Conservation (phyloP, 2,797 vertebrate genomes). For the Typhlichthys eigenmanni region DNA sequence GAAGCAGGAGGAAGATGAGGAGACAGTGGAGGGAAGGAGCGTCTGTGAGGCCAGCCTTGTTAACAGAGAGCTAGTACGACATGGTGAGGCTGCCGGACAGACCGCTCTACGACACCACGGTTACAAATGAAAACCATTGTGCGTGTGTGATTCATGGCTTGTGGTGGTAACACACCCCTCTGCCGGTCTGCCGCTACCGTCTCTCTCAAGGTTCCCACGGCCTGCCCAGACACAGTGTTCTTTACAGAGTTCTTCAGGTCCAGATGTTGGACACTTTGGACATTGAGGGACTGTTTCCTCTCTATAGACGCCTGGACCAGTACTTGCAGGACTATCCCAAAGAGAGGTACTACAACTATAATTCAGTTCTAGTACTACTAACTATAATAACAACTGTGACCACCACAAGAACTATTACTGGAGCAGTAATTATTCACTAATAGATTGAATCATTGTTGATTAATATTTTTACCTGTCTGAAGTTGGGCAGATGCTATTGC, state of each 20-base stretch:
- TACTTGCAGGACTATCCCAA: conserved; percentile 92
- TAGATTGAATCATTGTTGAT: no score
- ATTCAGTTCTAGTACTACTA: not conserved
- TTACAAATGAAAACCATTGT: not conserved
- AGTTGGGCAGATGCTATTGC: no score
- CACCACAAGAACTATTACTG: no score
- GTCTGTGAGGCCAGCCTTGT: conserved; percentile 91
- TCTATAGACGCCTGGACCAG: conserved; percentile 88
- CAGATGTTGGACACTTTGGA: conserved; percentile 96
- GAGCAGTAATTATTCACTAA: no score
- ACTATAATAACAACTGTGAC: not conserved
- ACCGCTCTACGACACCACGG: conserved; percentile 1
- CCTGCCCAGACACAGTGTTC: conserved; percentile 88
- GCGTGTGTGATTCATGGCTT: not conserved
- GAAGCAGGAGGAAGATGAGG: conserved; percentile 60
- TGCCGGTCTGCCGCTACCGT: not conserved
- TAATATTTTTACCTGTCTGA: no score
- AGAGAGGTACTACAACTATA: conserved; percentile 79
- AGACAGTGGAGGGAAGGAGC: conserved; percentile 72
- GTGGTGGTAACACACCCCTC: no score
- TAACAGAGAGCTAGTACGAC: conserved; percentile 80
- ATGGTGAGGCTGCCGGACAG: conserved; percentile 71
- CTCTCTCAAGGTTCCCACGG: conserved; percentile 81
- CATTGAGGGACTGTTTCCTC: conserved; percentile 91
- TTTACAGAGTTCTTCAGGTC: conserved; percentile 90